Conservation (phyloP, 2,888 invertebrate genomes). For the Elysia crispata region DNA sequence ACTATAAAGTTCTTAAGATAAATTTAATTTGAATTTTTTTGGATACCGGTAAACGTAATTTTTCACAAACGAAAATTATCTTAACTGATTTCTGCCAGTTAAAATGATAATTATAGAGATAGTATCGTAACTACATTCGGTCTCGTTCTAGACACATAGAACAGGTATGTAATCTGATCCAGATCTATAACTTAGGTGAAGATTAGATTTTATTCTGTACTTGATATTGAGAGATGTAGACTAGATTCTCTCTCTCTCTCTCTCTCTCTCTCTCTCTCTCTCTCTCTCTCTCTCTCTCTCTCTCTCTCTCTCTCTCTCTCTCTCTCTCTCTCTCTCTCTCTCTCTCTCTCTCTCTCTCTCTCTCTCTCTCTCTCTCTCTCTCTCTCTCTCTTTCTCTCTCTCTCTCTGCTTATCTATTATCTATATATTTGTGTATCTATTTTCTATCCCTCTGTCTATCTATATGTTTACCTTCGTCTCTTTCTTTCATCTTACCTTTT, state of each 20-base stretch:
- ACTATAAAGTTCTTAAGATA: no score
- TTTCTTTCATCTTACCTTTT: neutral
- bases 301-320: conserved; percentile 3
- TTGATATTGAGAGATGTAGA: neutral
- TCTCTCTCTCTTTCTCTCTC: neutral
- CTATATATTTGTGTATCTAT: no score
- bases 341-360: neutral
- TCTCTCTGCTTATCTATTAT: neutral
- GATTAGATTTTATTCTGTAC: neutral
- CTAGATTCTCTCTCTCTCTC: neutral
- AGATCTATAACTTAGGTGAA: no score
- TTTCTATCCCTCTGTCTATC: neutral
- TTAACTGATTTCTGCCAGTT: no score
- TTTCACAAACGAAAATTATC: no score
- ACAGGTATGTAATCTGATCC: no score
- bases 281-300: neutral
- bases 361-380: neutral
- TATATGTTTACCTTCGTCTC: neutral
- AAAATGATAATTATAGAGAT: no score
- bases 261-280: neutral
- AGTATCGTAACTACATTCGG: no score
- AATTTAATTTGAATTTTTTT: no score
- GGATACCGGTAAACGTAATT: no score
- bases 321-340: conserved; percentile 14
- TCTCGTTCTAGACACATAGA: no score